These are phyloP conservation scores for Holacanthus passer DNA, from an alignment of 2,113 vertebrate species.

Conservation along the genomic window DNA sequence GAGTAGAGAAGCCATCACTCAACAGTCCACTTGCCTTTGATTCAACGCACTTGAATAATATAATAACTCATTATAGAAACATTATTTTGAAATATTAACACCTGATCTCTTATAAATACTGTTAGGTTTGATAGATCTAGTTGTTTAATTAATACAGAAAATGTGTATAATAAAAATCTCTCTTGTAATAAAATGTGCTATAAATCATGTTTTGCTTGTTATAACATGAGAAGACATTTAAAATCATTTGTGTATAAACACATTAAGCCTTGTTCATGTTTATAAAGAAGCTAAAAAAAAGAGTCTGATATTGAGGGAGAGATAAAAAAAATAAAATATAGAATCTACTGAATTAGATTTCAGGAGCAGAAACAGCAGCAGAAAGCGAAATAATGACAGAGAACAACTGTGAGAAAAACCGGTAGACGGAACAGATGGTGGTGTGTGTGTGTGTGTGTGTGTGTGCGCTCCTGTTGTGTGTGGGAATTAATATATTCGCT, in stretches of 20 bases:
- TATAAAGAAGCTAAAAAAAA: background rate
- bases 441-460: constrained; percentile 20
- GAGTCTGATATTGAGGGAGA: background rate
- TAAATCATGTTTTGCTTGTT: background rate
- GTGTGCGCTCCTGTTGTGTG: constrained; percentile 8
- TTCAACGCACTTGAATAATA: too few species aligned
- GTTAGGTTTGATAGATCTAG: background rate
- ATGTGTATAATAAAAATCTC: too few species aligned
- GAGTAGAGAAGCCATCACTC: too few species aligned
- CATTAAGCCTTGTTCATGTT: background rate
- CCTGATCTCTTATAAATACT: background rate
- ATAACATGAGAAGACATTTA: background rate
- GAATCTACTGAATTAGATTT: background rate
- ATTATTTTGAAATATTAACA: background rate
- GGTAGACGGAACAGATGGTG: constrained; percentile 65
- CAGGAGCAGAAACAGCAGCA: background rate
- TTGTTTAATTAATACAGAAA: too few species aligned
- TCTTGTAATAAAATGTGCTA: background rate
- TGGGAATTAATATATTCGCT: too few species aligned
- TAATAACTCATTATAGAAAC: background rate
- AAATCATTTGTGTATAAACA: background rate
- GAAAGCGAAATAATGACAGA: constrained; percentile 17
- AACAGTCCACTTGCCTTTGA: too few species aligned
- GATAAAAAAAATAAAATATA: background rate
- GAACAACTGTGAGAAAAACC: constrained; percentile 41